Evolutionary conservation across 2,113 vertebrate species (phyloP).

Genomic region (Ptychochromis oligacanthus): DNA sequence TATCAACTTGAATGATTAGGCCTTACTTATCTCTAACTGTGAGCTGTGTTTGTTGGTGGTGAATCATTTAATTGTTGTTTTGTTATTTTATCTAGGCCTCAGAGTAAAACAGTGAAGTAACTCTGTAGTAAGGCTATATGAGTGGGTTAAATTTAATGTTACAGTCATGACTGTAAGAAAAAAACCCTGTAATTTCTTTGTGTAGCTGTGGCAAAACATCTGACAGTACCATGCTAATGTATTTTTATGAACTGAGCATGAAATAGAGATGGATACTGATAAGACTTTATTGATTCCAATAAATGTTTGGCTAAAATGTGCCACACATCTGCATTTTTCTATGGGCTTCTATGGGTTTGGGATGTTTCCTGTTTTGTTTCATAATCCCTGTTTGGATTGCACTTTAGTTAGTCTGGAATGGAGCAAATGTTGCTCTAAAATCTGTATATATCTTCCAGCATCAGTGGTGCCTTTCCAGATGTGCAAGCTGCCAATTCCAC

Average conservation of each 20-base stretch:
- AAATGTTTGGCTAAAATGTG: not conserved
- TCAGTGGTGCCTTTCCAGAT: not conserved
- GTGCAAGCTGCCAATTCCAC: not conserved
- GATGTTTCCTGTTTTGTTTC: not conserved
- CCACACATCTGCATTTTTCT: accelerated
- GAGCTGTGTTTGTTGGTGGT: not conserved
- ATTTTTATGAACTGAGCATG: too few species aligned
- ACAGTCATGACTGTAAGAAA: not conserved
- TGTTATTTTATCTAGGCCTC: not conserved
- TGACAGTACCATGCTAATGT: too few species aligned
- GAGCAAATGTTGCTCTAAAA: too few species aligned
- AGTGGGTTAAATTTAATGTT: not conserved
- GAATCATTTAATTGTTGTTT: not conserved
- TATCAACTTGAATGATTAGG: slow-evolving; percentile 22
- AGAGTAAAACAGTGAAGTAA: not conserved
- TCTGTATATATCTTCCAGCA: too few species aligned
- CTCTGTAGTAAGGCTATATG: too few species aligned
- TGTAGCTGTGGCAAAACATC: not conserved
- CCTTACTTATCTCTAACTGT: not conserved
- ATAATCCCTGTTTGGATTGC: not conserved
- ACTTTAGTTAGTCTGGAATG: too few species aligned
- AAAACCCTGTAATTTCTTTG: not conserved
- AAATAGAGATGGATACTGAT: too few species aligned
- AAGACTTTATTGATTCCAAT: too few species aligned
- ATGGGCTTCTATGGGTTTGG: not conserved